These are phyloP conservation scores for Lineus longissimus DNA, from an alignment of 1,140 invertebrate genomes.

Conservation along the genomic window DNA sequence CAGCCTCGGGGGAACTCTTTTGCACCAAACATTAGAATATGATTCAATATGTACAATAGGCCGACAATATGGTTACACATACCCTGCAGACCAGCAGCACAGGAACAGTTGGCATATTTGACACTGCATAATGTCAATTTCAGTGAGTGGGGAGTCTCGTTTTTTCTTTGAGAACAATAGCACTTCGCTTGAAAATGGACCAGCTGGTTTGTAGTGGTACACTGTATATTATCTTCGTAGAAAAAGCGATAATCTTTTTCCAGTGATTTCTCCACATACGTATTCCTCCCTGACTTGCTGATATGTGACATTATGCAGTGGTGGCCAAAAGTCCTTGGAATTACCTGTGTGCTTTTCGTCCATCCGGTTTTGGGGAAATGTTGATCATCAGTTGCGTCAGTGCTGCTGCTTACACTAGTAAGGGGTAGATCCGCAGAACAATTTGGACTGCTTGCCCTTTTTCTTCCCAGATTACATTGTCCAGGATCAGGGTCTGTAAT, in stretches of 20 bases:
- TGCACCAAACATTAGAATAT: not conserved
- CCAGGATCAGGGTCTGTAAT: too few relatives aligned
- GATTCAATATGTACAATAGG: not conserved
- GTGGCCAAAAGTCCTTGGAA: too few relatives aligned
- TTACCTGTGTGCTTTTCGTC: too few relatives aligned
- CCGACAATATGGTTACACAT: conserved; percentile 1
- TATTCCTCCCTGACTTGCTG: not conserved
- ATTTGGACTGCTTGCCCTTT: too few relatives aligned
- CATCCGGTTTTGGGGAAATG: too few relatives aligned
- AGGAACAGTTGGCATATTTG: not conserved
- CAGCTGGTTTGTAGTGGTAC: not conserved
- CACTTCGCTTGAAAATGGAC: not conserved
- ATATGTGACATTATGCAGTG: too few relatives aligned
- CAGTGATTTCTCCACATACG: not conserved
- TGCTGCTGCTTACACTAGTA: too few relatives aligned
- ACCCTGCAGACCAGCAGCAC: not conserved
- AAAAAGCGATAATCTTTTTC: conserved; percentile 4
- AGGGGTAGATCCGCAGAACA: too few relatives aligned
- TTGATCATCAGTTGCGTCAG: too few relatives aligned
- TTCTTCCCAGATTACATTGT: too few relatives aligned
- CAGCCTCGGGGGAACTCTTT: not conserved
- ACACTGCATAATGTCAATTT: not conserved
- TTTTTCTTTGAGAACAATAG: conserved; percentile 2
- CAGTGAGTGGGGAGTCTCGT: not conserved
- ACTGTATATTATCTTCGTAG: not conserved